phyloP scores from a whole-genome alignment of 2,113 vertebrate species.

The Piprites chloris region DNA sequence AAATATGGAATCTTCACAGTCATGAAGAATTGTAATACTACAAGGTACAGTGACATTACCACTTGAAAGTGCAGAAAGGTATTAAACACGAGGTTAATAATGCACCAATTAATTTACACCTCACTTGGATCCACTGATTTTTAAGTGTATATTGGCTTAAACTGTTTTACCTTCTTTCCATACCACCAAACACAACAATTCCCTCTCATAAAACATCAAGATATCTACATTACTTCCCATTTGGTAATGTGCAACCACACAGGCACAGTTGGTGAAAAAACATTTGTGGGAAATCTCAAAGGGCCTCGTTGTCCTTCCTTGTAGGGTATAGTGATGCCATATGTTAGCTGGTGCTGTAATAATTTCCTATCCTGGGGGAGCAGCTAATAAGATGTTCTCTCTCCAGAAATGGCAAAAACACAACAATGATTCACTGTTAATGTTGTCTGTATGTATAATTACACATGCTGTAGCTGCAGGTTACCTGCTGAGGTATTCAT shows the following conservation, averaged over 20 bases:
- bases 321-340: not conserved
- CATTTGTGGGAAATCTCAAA: not conserved
- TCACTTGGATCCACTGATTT: not conserved
- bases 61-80: not conserved
- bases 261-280: not conserved
- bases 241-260: not conserved
- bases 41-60: not conserved
- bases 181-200: not conserved
- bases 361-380: not conserved
- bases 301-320: not conserved
- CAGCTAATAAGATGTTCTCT: not conserved
- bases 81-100: not conserved
- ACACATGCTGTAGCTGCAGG: conserved; percentile 1
- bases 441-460: not conserved
- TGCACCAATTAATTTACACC: not conserved
- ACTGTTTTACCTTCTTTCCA: not conserved
- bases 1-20: not conserved
- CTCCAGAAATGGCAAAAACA: not conserved
- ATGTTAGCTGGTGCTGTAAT: not conserved
- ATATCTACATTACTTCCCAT: not conserved
- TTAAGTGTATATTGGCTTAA: not conserved
- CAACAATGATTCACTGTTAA: not conserved
- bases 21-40: not conserved
- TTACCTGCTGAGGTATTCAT: conserved; percentile 22
- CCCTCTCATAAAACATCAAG: not conserved